Conservation (phyloP, 2,113 vertebrate species). For the Gopherus flavomarginatus region DNA sequence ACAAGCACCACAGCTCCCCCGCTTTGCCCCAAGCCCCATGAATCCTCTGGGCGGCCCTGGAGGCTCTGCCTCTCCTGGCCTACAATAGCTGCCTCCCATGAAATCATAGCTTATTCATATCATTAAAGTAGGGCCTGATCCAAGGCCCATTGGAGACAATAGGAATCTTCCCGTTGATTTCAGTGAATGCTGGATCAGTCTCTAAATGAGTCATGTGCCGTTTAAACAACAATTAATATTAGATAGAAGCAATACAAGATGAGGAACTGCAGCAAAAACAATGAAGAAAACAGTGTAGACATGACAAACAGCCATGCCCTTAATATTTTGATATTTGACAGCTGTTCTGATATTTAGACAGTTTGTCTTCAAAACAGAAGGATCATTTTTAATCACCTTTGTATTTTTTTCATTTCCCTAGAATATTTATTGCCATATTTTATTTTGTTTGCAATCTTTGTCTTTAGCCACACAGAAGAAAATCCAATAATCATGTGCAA, state of each 20-base stretch:
- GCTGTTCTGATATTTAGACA: background rate
- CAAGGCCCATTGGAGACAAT: background rate
- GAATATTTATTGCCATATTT: background rate
- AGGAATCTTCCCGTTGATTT: background rate
- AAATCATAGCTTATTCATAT: rapidly evolving
- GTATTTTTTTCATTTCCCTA: background rate
- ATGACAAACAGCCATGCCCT: background rate
- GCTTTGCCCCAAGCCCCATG: too few species aligned
- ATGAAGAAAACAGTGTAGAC: background rate
- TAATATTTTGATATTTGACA: background rate
- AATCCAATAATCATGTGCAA: background rate
- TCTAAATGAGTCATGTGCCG: background rate
- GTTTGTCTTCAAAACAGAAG: conserved; percentile 3
- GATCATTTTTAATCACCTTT: background rate
- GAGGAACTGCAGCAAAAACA: background rate
- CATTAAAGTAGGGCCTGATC: background rate
- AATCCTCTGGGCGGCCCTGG: too few species aligned
- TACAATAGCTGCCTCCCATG: background rate
- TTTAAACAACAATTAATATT: conserved; percentile 26
- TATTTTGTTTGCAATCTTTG: background rate
- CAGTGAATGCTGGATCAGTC: background rate
- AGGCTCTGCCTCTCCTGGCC: too few species aligned
- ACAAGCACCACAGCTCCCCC: too few species aligned
- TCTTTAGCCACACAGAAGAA: background rate
- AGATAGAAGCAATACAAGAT: conserved; percentile 5